These are phyloP conservation scores for Drosophila erecta DNA, from an alignment of 1,140 invertebrate genomes.

Conservation along the genomic window DNA sequence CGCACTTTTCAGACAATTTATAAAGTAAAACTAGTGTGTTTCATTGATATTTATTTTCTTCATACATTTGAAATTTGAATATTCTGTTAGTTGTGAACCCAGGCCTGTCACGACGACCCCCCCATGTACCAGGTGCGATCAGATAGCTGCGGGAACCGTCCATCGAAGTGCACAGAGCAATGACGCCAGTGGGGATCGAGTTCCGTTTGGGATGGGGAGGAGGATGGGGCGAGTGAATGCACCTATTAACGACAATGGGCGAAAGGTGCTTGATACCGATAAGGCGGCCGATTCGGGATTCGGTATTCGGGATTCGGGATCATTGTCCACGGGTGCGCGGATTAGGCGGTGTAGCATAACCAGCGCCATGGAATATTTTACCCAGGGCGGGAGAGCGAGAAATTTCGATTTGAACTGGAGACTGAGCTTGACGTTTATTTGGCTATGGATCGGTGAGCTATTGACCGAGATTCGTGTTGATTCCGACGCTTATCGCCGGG, in stretches of 20 bases:
- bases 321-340: conserved; percentile 25
- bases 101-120: too few relatives aligned
- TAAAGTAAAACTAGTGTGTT: too few relatives aligned
- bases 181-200: conserved; percentile 22
- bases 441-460: conserved; percentile 10
- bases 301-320: background rate
- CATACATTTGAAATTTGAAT: too few relatives aligned
- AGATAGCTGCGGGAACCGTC: background rate
- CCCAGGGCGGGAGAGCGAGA: background rate
- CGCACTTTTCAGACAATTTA: too few relatives aligned
- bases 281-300: conserved; percentile 6
- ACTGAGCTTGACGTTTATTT: conserved; percentile 29
- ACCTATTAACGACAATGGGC: conserved; percentile 44
- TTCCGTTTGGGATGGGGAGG: conserved; percentile 30
- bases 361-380: conserved; percentile 25
- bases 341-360: conserved; percentile 8
- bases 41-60: too few relatives aligned
- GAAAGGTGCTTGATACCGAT: conserved; percentile 43
- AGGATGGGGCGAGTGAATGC: conserved; percentile 47
- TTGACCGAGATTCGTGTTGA: conserved; percentile 4
- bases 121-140: too few relatives aligned
- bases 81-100: too few relatives aligned
- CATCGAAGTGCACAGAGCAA: background rate
- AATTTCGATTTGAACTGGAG: too few relatives aligned
- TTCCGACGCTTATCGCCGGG: conserved; percentile 5